phyloP scores from a whole-genome alignment of 2,797 vertebrate genomes.

The Leuciscus waleckii region DNA sequence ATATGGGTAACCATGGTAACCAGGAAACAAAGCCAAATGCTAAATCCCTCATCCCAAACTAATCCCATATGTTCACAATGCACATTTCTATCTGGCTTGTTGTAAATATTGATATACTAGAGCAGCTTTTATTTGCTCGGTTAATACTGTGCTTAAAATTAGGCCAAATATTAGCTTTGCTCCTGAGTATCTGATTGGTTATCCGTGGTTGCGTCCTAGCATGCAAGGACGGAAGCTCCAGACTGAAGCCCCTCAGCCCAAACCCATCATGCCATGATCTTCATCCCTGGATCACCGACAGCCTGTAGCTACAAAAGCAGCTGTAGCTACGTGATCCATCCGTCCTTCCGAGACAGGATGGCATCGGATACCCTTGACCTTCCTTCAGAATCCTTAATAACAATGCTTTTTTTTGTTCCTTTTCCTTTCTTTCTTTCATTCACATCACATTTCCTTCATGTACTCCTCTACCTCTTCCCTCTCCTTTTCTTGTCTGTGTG shows the following conservation, averaged over 20 bases:
- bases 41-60: conserved; percentile 25
- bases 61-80: conserved; percentile 30
- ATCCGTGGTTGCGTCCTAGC: conserved; percentile 70
- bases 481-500: conserved; percentile 37
- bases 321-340: conserved; percentile 53
- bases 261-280: conserved; percentile 58
- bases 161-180: conserved; percentile 56
- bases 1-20: conserved; percentile 73
- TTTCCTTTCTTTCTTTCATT: conserved; percentile 50
- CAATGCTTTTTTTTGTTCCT: conserved; percentile 67
- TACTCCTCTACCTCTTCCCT: conserved; percentile 58
- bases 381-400: conserved; percentile 72
- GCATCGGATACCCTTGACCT: conserved; percentile 52
- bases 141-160: not conserved
- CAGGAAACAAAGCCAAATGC: conserved; percentile 73
- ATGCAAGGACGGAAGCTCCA: conserved; percentile 63
- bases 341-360: conserved; percentile 64
- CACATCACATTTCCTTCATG: conserved; percentile 51
- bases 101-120: conserved; percentile 26
- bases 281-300: conserved; percentile 58
- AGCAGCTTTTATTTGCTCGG: conserved; percentile 1
- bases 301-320: conserved; percentile 51
- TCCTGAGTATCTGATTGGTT: conserved; percentile 68
- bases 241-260: conserved; percentile 41
- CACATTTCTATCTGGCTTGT: not conserved